Percentiles rank a stretch among this genome's conserved stretches.
These are phyloP conservation scores for Callipepla squamata DNA, from an alignment of 2,113 vertebrate genomes.

Conservation along the genomic window DNA sequence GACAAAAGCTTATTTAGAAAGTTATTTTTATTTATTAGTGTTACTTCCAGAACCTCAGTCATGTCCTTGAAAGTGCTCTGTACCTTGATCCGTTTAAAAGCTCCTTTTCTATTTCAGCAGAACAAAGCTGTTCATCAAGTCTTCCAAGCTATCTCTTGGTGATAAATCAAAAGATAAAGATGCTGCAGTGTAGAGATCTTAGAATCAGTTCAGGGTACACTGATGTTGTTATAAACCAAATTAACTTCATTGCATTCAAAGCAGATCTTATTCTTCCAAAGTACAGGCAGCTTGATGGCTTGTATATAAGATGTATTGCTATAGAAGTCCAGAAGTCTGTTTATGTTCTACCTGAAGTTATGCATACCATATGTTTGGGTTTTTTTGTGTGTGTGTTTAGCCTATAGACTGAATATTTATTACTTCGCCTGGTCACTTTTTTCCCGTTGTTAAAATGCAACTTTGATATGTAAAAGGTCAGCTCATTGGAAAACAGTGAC, in stretches of 20 bases:
- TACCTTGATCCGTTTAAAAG: background rate
- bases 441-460: background rate
- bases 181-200: background rate
- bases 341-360: background rate
- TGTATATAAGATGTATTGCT: background rate
- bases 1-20: background rate
- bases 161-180: constrained; percentile 11
- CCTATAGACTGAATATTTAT: background rate
- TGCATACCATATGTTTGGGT: accelerated
- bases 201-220: background rate
- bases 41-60: background rate
- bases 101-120: background rate
- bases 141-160: background rate
- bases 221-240: background rate
- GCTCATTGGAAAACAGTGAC: background rate
- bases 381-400: background rate
- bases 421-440: background rate
- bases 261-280: background rate
- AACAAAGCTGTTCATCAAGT: background rate
- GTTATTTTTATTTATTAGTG: background rate
- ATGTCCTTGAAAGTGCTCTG: background rate
- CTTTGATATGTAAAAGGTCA: background rate
- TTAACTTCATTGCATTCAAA: background rate
- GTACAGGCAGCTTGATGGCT: background rate
- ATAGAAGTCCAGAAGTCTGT: background rate